phyloP scores from a whole-genome alignment of 2,797 vertebrate genomes.

The Lepus townsendii region DNA sequence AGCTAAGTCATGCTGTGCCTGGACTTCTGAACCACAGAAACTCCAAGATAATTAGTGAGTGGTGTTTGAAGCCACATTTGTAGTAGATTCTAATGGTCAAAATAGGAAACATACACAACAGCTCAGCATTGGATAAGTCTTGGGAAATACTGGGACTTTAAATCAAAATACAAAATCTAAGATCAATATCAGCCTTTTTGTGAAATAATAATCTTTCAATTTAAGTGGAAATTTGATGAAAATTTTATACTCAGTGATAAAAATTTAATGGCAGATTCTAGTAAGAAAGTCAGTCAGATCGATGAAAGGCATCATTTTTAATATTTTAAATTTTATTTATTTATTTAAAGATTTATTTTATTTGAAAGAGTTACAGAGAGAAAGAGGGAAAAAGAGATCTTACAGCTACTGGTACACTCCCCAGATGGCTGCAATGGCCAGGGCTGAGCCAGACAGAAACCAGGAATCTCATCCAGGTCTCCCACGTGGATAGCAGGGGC shows the following conservation, averaged over 20 bases:
- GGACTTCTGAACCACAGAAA: neutral
- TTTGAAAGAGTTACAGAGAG: no score
- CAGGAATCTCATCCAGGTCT: no score
- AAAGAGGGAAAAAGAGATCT: no score
- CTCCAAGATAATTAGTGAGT: neutral
- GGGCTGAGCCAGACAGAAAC: no score
- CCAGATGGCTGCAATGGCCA: no score
- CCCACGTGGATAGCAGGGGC: no score
- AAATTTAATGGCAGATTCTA: neutral
- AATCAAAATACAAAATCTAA: slow-evolving; percentile 23
- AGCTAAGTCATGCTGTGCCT: neutral
- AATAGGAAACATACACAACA: neutral
- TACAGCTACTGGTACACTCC: no score
- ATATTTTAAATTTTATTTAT: neutral
- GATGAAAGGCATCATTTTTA: neutral
- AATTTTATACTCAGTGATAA: neutral
- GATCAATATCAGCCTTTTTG: neutral
- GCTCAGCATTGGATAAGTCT: neutral
- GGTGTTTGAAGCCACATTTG: neutral
- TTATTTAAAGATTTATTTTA: no score
- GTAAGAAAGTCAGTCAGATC: slow-evolving; percentile 17
- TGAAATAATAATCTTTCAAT: slow-evolving; percentile 34
- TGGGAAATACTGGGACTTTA: neutral
- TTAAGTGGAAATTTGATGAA: slow-evolving; percentile 43
- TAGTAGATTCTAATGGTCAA: neutral